Evolutionary conservation across 2,888 invertebrate species (phyloP), one percentile per base, ranked within the genome.

Genomic region (Sacculina carcini): DNA sequence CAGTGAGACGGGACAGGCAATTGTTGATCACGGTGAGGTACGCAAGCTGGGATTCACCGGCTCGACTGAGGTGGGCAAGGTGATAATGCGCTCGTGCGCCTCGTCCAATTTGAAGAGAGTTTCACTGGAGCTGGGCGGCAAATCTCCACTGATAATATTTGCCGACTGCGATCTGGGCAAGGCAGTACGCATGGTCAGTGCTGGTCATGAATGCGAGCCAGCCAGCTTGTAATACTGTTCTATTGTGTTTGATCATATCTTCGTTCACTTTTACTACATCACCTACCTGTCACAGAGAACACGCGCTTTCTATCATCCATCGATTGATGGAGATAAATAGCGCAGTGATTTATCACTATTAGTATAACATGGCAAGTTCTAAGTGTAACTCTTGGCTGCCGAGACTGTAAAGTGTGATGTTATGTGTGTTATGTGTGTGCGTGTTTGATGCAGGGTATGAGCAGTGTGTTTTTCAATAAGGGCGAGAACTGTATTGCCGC

Each of bases 401-500:
- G 19, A 23, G 7, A 48, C 36, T 47, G 31, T 50, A 16, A 19
- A 39, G 46, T 21, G 42, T 38, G 52, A n/a, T n/a, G n/a, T n/a
- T n/a, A n/a, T n/a, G n/a, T n/a, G n/a, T n/a, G n/a, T n/a, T n/a
- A n/a, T n/a, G 42, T 48, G 34, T 50, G 14, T 52, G 14, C 46
- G n/a, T 46, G 42, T 47, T 48, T 52, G 29, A 61, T 62, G 2
- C 62, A 84, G 82, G 87, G 84, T 0, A 84, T 89, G 80, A 77
- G 79, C 50, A 79, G 86, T 51, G 92, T 94, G 3, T 96, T 92
- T 70, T 94, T 94, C 72, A 96, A 96, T 68, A 94, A 94, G 64
- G 94, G 94, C 51, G 94, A 96, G 68, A 94, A 94, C 65, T 96
- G 94, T 66, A 94, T 94, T 58, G 90, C 94, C 1, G 94, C 92